Conservation (phyloP, 2,113 vertebrate species). For the Cryptomyrus ogoouensis region DNA sequence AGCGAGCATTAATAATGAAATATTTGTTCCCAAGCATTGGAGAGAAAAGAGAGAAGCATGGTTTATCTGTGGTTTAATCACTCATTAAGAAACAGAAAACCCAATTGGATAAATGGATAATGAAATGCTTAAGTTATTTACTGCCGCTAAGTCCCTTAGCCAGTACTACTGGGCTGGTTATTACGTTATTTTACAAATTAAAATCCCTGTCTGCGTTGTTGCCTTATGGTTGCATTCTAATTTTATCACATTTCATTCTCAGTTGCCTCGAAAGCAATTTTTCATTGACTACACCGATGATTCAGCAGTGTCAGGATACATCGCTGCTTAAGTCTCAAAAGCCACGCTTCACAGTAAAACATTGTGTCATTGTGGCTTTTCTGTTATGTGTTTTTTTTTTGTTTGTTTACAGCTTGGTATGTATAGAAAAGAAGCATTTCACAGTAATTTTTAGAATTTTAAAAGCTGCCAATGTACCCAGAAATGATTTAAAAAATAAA, state of each 20-base stretch:
- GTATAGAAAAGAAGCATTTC: not conserved
- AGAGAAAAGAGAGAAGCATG: not conserved
- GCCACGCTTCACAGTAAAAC: not conserved
- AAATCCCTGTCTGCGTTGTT: not conserved
- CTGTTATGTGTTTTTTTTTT: not conserved
- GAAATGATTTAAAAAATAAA: not conserved
- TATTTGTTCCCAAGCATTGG: not conserved
- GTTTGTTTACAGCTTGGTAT: not conserved
- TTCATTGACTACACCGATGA: not conserved
- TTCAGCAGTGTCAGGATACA: not conserved
- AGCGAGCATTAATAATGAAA: not conserved
- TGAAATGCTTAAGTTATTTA: conserved; percentile 22
- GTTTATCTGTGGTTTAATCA: not conserved
- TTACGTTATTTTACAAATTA: conserved; percentile 14
- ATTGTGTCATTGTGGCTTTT: not conserved
- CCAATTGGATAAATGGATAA: not conserved
- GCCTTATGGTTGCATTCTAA: conserved; percentile 12
- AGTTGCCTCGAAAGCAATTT: not conserved
- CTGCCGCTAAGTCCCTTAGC: conserved; percentile 6
- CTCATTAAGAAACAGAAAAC: conserved; percentile 11
- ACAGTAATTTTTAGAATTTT: not conserved
- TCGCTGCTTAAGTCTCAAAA: not conserved
- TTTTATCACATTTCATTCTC: not conserved
- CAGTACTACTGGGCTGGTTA: not conserved
- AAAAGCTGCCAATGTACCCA: not conserved